Base-by-base conservation (phyloP, 2,797 vertebrate genomes). In the Astyanax mexicanus region DNA sequence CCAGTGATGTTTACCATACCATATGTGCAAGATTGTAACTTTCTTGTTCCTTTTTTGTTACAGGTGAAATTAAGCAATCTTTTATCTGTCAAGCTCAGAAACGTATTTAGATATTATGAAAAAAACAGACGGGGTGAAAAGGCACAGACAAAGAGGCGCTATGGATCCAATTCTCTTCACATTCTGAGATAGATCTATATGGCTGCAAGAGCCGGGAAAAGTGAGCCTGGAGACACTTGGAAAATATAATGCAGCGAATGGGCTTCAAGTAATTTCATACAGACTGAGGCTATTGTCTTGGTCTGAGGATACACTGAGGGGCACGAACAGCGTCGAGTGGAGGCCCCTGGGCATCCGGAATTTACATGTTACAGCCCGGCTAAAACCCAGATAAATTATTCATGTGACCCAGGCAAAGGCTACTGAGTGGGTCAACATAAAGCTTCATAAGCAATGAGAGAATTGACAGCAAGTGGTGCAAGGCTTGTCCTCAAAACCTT, bases 301-400 rank as follows among this genome's bases (percentile, higher is more conserved):
- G 86, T 90, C 87, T 85, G 86, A 91, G 86, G 87, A 84, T 71
- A 81, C 83, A 83, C 85, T 80, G 78, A 81, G 84, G 85, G 86
- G 87, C 87, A n/a, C 83, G 52, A 88, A 79, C 84, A 78, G 86
- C 87, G 88, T 90, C 88, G 86, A 85, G 83, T 84, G 75, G 83
- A 89, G 86, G 85, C 86, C 89, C 84, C 74, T 85, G 88, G 89
- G 89, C 86, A 87, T 90, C 86, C 86, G 90, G 88, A 84, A 90
- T 89, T 88, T 83, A 91, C 90, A 92, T 93, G 89, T 92, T 91
- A 91, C 86, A 85, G 82, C 77, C 87, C 80, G 85, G 88, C 88
- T 89, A 90, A 90, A 91, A 88, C 88, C 81, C 84, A 88, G 75
- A 93, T 93, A 91, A 90, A 94, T 93, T 91, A 94, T 94, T 94